Evolutionary conservation across 2,797 vertebrate genomes (phyloP), one percentile per base, ranked within the genome.

Genomic region (Acipenser oxyrinchus): DNA sequence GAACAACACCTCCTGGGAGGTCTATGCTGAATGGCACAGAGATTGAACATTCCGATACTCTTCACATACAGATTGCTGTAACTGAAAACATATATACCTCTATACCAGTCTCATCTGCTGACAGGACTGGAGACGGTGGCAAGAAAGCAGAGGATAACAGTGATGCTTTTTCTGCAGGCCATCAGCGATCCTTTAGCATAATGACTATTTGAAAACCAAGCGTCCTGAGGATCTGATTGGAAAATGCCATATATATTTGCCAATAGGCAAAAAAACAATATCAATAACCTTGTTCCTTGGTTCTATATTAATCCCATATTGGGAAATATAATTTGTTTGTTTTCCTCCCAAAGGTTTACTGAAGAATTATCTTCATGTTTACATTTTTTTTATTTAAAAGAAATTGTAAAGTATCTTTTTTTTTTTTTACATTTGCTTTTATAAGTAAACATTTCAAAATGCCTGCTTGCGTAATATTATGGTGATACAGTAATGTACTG

Each of bases 81-180:
- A 7, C 15, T 18, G 57, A 37, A 37, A 9, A 64, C 48, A n/a
- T 37, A 49, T 10, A 10, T n/a, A 55, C 52, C 67, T 15, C 48
- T 4, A 15, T 66, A 37, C 76, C 64, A 66, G 65, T 70, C 11
- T 48, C 11, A 1, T 0, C 55, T 70, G 62, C 52, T 55, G 52
- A 70, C 8, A 48, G 48, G 60, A 12, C 10, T 58, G 37, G 66
- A n/a, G 1, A 66, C 67, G 57, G 51, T 11, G 6, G 7, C 7
- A 58, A 12, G 55, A 13, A n/a, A 58, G 23, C 23, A 37, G 23
- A 10, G 12, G 9, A 11, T 6, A 37, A 37, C 18, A 2, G n/a
- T 37, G 18, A 62, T 18, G 12, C 60, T 52, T 66, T 61, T 53
- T 69, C 10, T 66, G 60, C 63, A 68, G 71, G 76, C 8, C 64